Evolutionary conservation across 2,113 vertebrate species (phyloP).

Genomic region (Melanocharis versteri): DNA sequence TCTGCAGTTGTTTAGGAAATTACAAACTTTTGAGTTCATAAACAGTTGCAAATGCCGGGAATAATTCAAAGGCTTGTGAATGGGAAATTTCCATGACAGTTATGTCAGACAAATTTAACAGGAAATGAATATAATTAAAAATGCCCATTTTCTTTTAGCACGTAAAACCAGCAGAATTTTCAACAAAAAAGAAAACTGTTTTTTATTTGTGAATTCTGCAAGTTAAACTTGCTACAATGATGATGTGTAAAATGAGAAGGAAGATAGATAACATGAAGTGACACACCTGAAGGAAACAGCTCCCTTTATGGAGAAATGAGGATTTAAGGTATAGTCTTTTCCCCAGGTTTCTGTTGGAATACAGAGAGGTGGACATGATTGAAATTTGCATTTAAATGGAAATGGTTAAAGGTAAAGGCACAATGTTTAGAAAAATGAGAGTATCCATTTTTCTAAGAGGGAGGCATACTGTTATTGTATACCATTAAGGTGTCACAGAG

Average conservation of each 20-base stretch:
- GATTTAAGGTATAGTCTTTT: constrained; percentile 68
- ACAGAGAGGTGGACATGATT: constrained; percentile 77
- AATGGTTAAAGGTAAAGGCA: constrained; percentile 78
- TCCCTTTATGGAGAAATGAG: constrained; percentile 53
- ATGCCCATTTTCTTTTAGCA: neutral
- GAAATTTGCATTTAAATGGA: constrained; percentile 85
- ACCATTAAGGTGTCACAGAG: constrained; percentile 77
- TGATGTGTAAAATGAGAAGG: constrained; percentile 34
- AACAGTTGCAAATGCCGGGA: constrained; percentile 13
- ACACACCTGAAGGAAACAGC: constrained; percentile 35
- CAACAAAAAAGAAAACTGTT: neutral
- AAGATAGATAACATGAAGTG: constrained; percentile 9
- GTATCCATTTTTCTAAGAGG: constrained; percentile 80
- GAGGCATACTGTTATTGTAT: constrained; percentile 71
- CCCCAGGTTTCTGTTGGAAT: constrained; percentile 27
- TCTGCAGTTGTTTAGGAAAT: constrained; percentile 25
- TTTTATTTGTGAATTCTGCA: constrained; percentile 19
- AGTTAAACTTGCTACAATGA: constrained; percentile 23
- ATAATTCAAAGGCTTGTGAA: constrained; percentile 43
- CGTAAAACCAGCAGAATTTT: neutral
- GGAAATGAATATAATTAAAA: neutral
- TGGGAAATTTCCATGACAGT: neutral
- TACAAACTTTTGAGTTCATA: constrained; percentile 19
- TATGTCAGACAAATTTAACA: neutral
- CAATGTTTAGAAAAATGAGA: constrained; percentile 79